Percentiles rank a stretch among this genome's conserved stretches.
Evolutionary conservation across 2,113 vertebrate genomes (phyloP).

Genomic region (Tychaedon coryphoeus): DNA sequence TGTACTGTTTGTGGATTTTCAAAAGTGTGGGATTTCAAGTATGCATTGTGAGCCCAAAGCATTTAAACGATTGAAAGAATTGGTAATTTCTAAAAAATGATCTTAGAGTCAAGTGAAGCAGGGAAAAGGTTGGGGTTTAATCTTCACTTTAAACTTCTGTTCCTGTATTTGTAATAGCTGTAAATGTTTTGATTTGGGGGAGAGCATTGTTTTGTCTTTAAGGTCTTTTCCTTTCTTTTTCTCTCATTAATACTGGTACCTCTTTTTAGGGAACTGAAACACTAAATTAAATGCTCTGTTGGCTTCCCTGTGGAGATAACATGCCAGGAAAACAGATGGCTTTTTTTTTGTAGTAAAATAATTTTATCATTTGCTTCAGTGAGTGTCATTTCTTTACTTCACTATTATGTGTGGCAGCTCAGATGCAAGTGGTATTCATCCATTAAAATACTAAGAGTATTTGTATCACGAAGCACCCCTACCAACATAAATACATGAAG

Average conservation of each 20-base stretch:
- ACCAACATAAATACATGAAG: background rate
- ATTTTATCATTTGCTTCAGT: constrained; percentile 3
- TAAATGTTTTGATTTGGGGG: background rate
- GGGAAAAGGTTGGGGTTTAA: background rate
- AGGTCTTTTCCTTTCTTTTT: background rate
- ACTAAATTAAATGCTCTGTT: constrained; percentile 38
- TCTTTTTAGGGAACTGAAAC: constrained; percentile 3
- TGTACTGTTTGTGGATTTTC: background rate
- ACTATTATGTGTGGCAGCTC: background rate
- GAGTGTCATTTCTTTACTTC: background rate
- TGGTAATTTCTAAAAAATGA: background rate
- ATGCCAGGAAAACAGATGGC: constrained; percentile 52
- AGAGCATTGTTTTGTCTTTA: background rate
- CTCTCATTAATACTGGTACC: background rate
- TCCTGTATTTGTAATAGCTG: background rate
- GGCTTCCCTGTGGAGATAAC: constrained; percentile 9
- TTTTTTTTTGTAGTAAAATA: background rate
- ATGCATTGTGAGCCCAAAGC: background rate
- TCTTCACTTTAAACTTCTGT: background rate
- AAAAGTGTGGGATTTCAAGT: background rate
- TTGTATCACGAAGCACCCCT: background rate
- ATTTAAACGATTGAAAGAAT: background rate
- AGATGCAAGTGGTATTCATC: background rate
- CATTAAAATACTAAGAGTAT: background rate
- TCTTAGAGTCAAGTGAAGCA: background rate